Evolutionary conservation across 2,113 vertebrate genomes (phyloP).

Genomic region (Pipra filicauda): DNA sequence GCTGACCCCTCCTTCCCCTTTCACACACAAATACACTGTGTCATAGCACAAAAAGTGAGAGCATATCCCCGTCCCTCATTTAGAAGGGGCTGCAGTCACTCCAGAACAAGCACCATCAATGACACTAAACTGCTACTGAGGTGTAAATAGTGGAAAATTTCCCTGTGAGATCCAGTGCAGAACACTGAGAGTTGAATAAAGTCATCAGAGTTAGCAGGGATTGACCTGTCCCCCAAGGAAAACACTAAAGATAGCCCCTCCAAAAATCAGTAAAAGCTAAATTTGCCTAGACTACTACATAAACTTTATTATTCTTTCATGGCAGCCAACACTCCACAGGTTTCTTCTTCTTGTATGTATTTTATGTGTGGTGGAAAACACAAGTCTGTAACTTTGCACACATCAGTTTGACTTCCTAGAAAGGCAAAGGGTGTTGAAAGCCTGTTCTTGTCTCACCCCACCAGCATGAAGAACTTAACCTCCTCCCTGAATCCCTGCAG

Average conservation of each 20-base stretch:
- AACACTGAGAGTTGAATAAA: neutral
- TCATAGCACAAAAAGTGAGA: fast-evolving
- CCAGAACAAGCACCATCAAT: neutral
- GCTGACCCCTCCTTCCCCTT: neutral
- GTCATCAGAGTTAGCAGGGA: neutral
- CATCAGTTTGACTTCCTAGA: neutral
- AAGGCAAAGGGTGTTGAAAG: neutral
- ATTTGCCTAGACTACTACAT: neutral
- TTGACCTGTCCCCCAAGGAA: fast-evolving
- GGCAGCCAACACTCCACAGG: neutral
- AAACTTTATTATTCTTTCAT: neutral
- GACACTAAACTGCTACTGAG: neutral
- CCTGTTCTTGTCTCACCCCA: fast-evolving
- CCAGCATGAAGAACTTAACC: fast-evolving
- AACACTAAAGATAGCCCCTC: neutral
- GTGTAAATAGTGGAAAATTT: neutral
- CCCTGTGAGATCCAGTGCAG: neutral
- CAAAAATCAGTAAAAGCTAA: neutral
- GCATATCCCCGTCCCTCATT: neutral
- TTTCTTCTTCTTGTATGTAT: neutral
- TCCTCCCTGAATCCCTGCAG: neutral
- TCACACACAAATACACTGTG: fast-evolving
- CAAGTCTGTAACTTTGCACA: no score
- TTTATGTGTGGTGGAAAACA: neutral
- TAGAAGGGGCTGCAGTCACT: neutral